Conservation (phyloP, 2,888 invertebrate genomes). For the Lasioglossum malachurum region DNA sequence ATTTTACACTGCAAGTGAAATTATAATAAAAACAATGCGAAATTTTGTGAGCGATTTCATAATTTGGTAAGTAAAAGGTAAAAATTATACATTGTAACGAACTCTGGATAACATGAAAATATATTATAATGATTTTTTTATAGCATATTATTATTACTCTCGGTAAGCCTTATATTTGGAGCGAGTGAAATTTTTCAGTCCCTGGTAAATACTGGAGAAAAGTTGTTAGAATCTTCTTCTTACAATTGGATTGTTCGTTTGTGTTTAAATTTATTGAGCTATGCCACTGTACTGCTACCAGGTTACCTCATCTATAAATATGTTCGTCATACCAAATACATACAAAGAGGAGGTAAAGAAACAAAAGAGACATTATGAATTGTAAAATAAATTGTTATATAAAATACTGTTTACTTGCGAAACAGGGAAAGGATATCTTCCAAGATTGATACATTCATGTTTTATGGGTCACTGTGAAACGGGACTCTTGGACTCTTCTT, state of each 20-base stretch:
- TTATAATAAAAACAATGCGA: conserved; percentile 77
- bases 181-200: conserved; percentile 84
- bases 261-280: conserved; percentile 93
- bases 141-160: conserved; percentile 85
- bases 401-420: conserved; percentile 45
- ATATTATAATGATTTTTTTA: conserved; percentile 28
- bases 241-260: conserved; percentile 92
- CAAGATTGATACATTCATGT: conserved; percentile 85
- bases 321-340: conserved; percentile 91
- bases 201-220: conserved; percentile 75
- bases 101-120: background rate
- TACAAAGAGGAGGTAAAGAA: conserved; percentile 91
- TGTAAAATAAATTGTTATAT: background rate
- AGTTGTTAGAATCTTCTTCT: conserved; percentile 79
- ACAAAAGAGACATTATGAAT: background rate
- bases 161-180: conserved; percentile 84
- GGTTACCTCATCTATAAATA: conserved; percentile 94
- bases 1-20: conserved; percentile 30
- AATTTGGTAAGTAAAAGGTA: conserved; percentile 79
- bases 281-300: conserved; percentile 94
- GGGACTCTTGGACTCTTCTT: conserved; percentile 82
- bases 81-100: background rate
- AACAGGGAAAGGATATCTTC: conserved; percentile 84
- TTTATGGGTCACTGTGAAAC: conserved; percentile 86
- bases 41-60: conserved; percentile 82